phyloP scores from a whole-genome alignment of 37 sponge, comb jelly and placozoan genomes.

The Oscarella lobularis region DNA sequence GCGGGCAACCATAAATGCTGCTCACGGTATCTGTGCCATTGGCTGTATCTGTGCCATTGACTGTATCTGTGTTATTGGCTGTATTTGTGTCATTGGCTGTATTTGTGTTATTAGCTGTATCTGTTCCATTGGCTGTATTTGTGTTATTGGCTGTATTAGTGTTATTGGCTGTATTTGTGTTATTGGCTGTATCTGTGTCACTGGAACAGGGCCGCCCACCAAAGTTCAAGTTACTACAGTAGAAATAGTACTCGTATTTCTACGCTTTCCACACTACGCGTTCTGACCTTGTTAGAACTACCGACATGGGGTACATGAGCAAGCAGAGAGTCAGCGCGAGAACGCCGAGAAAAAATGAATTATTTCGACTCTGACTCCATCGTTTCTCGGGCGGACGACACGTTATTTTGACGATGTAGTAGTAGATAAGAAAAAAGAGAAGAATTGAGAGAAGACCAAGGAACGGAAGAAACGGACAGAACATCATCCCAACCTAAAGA shows the following conservation, averaged over 20 bases:
- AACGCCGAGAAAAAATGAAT: conserved; percentile 7
- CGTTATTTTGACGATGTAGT: conserved; percentile 7
- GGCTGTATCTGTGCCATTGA: neutral
- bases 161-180: no score
- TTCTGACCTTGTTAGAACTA: conserved; percentile 4
- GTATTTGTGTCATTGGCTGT: no score
- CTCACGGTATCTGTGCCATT: neutral
- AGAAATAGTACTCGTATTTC: no score
- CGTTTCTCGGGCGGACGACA: conserved; percentile 8
- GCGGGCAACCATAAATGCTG: no score
- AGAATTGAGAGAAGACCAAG: conserved; percentile 3
- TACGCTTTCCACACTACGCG: neutral
- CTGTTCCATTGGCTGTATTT: no score
- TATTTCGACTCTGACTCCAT: conserved; percentile 5
- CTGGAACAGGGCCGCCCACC: no score
- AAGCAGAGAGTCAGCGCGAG: neutral
- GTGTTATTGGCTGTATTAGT: no score
- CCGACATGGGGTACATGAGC: conserved; percentile 3
- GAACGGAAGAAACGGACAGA: conserved; percentile 11
- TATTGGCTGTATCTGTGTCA: no score
- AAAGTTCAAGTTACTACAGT: no score
- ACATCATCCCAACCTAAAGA: conserved; percentile 1
- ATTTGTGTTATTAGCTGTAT: no score
- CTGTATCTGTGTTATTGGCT: no score
- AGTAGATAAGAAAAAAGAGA: conserved; percentile 10